These are phyloP conservation scores for Lynx canadensis DNA, from an alignment of 2,113 vertebrate genomes.

Conservation along the genomic window DNA sequence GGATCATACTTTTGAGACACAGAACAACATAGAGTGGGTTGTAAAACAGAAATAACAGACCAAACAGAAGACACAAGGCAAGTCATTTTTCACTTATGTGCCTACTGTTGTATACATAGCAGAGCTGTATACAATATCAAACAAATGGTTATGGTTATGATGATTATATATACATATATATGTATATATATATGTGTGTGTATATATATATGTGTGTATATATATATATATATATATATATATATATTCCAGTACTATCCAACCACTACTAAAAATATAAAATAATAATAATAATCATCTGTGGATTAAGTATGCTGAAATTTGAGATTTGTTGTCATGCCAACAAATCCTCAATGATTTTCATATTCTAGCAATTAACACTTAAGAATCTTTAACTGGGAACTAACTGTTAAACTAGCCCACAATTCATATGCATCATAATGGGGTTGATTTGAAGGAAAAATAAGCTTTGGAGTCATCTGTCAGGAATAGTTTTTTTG, in stretches of 20 bases:
- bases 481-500: neutral
- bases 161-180: too few relatives aligned
- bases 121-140: neutral
- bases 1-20: neutral
- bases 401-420: neutral
- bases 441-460: neutral
- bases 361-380: neutral
- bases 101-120: neutral
- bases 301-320: neutral
- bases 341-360: neutral
- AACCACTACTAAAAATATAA: neutral
- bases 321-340: neutral
- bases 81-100: neutral
- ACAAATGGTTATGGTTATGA: too few relatives aligned
- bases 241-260: too few relatives aligned
- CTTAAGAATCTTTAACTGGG: neutral
- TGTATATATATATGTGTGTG: fast-evolving
- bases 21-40: neutral
- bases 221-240: too few relatives aligned
- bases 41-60: neutral
- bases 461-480: neutral
- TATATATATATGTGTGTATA: too few relatives aligned
- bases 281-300: neutral
- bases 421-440: neutral
- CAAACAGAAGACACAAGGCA: neutral